Evolutionary conservation across 1,140 invertebrate species (phyloP).

Genomic region (Drosophila pandora): DNA sequence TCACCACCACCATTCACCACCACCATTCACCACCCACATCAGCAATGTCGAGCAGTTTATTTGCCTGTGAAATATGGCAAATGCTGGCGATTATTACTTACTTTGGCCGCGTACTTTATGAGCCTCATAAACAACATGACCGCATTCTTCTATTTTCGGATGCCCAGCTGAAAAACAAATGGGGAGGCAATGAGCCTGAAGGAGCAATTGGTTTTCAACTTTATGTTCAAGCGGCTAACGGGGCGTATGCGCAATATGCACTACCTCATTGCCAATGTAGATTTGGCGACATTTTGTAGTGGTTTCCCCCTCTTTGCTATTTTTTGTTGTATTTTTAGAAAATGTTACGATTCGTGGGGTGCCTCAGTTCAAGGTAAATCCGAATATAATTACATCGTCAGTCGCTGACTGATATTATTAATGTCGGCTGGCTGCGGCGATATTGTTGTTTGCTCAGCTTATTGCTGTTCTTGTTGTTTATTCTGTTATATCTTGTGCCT

Average conservation of each 20-base stretch:
- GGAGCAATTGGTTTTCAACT: conserved; percentile 40
- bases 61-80: conserved; percentile 77
- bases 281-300: conserved; percentile 23
- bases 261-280: conserved; percentile 29
- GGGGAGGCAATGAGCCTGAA: conserved; percentile 26
- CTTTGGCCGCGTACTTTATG: conserved; percentile 55
- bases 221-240: conserved; percentile 23
- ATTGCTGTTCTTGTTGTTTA: conserved; percentile 29
- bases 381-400: conserved; percentile 47
- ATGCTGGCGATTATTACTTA: conserved; percentile 77
- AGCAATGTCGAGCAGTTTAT: conserved; percentile 51
- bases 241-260: conserved; percentile 44
- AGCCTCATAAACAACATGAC: conserved; percentile 56
- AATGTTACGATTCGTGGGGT: neutral
- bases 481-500: conserved; percentile 58
- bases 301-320: neutral
- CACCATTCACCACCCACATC: conserved; percentile 9
- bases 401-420: conserved; percentile 48
- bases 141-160: conserved; percentile 32
- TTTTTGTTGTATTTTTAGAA: conserved; percentile 12
- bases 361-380: conserved; percentile 27
- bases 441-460: conserved; percentile 28
- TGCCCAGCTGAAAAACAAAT: conserved; percentile 31
- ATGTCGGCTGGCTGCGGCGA: conserved; percentile 24
- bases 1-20: neutral